Evolutionary conservation across 2,888 invertebrate species (phyloP).

Genomic region (Alloscopus bannaensis): DNA sequence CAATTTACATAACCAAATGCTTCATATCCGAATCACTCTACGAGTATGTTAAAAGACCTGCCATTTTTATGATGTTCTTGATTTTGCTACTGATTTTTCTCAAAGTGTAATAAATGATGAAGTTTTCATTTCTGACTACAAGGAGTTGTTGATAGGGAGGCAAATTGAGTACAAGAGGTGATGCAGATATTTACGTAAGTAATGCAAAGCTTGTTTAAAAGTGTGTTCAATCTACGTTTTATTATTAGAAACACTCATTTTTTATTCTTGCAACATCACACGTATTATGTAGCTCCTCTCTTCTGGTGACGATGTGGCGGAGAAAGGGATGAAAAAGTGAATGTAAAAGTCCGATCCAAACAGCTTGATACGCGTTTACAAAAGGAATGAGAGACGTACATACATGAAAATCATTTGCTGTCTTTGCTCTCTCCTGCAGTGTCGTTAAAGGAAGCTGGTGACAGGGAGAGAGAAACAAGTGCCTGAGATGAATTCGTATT

Average conservation of each 20-base stretch:
- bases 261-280: not conserved
- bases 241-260: not conserved
- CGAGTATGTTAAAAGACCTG: too few relatives aligned
- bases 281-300: not conserved
- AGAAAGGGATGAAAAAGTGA: slow-evolving; percentile 6
- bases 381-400: too few relatives aligned
- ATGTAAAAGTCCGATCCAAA: too few relatives aligned
- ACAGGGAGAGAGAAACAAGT: slow-evolving; percentile 44
- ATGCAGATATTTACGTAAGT: not conserved
- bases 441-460: slow-evolving; percentile 41
- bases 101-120: too few relatives aligned
- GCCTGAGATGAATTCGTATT: slow-evolving; percentile 30
- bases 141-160: too few relatives aligned
- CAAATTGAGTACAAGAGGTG: too few relatives aligned
- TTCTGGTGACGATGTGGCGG: not conserved
- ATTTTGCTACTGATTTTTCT: too few relatives aligned
- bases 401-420: slow-evolving; percentile 18
- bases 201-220: not conserved
- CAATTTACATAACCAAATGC: too few relatives aligned
- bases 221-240: not conserved
- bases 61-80: too few relatives aligned
- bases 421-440: not conserved
- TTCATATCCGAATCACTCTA: too few relatives aligned
- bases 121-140: too few relatives aligned
- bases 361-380: too few relatives aligned